Evolutionary conservation across 2,113 vertebrate genomes (phyloP).

Genomic region (Megatriorchis doriae): DNA sequence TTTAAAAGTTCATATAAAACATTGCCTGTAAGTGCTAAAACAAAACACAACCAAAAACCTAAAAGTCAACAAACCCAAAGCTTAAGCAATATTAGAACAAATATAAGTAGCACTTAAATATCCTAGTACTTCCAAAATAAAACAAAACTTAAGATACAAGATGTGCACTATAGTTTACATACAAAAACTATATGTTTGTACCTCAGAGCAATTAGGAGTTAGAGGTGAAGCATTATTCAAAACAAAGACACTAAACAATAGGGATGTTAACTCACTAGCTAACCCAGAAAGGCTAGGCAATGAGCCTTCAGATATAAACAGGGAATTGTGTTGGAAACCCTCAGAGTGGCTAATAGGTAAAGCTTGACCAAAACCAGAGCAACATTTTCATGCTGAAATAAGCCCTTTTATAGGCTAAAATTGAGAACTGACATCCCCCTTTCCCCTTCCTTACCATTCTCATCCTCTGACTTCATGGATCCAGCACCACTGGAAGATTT

Average conservation of each 20-base stretch:
- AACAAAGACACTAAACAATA: neutral
- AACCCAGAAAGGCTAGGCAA: neutral
- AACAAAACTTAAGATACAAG: neutral
- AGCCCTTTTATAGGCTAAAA: neutral
- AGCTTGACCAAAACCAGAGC: neutral
- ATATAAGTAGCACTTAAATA: neutral
- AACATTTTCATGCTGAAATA: neutral
- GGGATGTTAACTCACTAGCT: neutral
- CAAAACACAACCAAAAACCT: neutral
- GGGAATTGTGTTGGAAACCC: neutral
- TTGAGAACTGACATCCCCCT: neutral
- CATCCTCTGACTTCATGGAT: neutral
- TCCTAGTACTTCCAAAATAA: neutral
- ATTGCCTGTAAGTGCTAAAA: constrained; percentile 47
- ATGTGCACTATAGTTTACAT: neutral
- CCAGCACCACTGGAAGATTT: neutral
- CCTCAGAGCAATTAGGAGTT: neutral
- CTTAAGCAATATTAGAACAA: neutral
- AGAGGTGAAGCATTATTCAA: neutral
- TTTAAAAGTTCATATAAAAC: constrained; percentile 73
- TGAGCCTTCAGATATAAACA: neutral
- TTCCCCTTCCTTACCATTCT: neutral
- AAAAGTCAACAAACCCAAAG: neutral
- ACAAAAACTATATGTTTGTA: neutral
- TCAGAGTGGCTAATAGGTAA: neutral